These are phyloP conservation scores for Athrips mouffetella DNA, from an alignment of 2,888 invertebrate genomes.

Conservation along the genomic window DNA sequence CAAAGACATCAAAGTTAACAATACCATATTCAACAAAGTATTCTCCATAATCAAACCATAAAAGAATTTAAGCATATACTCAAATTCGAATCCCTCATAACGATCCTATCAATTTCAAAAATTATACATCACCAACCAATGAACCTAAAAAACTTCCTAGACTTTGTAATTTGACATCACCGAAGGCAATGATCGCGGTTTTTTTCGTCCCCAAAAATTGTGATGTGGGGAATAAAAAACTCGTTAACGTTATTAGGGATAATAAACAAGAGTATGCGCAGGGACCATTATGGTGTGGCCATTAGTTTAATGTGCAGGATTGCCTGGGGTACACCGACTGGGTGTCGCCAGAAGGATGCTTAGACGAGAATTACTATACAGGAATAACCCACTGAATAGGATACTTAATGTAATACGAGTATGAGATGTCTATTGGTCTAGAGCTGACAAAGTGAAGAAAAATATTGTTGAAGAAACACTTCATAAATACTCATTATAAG, in stretches of 20 bases:
- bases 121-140: constrained; percentile 15
- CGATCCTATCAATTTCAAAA: constrained; percentile 15
- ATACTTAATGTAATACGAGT: too few species aligned
- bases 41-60: not conserved
- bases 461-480: too few species aligned
- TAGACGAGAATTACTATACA: not conserved
- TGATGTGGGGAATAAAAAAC: constrained; percentile 54
- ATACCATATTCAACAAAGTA: too few species aligned
- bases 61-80: not conserved
- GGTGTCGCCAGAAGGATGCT: constrained; percentile 37
- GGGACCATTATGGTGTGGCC: constrained; percentile 52
- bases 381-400: too few species aligned
- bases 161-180: constrained; percentile 51
- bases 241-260: constrained; percentile 66
- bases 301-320: constrained; percentile 53
- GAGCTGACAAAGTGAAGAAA: too few species aligned
- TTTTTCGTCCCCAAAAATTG: constrained; percentile 44
- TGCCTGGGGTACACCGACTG: constrained; percentile 39
- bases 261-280: constrained; percentile 61
- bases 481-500: too few species aligned
- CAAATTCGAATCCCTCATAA: not conserved
- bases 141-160: constrained; percentile 37
- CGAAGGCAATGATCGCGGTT: constrained; percentile 38
- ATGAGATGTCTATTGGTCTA: too few species aligned
- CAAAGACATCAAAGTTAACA: not conserved